Evolutionary conservation across 2,113 vertebrate species (phyloP), one percentile per base, ranked within the genome.

Genomic region (Saimiri boliviensis): DNA sequence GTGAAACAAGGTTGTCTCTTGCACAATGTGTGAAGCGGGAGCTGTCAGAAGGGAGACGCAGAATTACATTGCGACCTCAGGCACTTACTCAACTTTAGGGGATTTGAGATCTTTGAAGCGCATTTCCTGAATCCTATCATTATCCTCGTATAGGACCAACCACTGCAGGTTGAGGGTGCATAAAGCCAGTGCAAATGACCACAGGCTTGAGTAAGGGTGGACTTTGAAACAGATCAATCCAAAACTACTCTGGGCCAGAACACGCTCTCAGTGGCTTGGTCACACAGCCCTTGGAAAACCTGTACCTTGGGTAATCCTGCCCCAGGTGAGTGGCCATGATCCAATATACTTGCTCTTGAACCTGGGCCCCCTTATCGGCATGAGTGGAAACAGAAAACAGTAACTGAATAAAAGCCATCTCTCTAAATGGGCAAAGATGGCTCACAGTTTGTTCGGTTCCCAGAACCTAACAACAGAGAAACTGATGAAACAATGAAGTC

Each of bases 291-390:
- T 8, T 23, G 19, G 8, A 37, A 37, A 86, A 37, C 13, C 20
- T 0, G 0, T 6, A 16, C 21, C 30, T 56, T 2, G 1, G 9
- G 3, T 1, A 21, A 16, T 58, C 8, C 25, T 6, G 9, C 2
- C 6, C 37, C 2, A 17, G 27, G 13, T 11, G 2, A 35, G 35
- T 3, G 14, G 21, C 2, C 37, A 37, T 25, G 3, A 6, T 6
- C 45, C 14, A 13, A 0, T 12, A 25, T 35, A 56, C 27, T 23
- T 83, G 54, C 37, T 82, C 23, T 86, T 40, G 19, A 30, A 40
- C 60, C 19, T 42, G 42, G 32, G 73, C 5, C 21, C 56, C 52
- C 13, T 23, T 20, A 76, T 32, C 8, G 21, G 11, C 11, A 13
- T 3, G 32, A 60, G 30, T 30, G 25, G 25, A 79, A 86, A 74